phyloP scores from a whole-genome alignment of 2,888 invertebrate species.

The Cheilosia vernalis region DNA sequence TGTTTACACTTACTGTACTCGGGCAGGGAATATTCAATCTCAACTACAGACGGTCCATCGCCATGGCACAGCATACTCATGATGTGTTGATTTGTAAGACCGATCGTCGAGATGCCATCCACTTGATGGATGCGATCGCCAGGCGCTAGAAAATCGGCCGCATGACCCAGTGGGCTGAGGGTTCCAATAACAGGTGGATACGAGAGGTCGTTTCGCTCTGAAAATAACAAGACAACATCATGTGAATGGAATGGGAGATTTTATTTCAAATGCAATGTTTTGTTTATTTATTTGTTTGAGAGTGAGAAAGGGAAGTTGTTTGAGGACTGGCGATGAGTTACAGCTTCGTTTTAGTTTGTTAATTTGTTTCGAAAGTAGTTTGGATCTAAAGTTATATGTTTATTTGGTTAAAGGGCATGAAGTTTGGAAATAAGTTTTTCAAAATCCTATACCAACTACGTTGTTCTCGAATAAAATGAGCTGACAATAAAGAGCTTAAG shows the following conservation, averaged over 20 bases:
- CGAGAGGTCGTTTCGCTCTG: constrained; percentile 83
- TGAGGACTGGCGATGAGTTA: constrained; percentile 3
- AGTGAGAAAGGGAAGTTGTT: constrained; percentile 1
- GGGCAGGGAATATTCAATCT: constrained; percentile 93
- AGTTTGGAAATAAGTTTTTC: no score
- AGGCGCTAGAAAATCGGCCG: constrained; percentile 90
- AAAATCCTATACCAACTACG: no score
- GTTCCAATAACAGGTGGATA: constrained; percentile 83
- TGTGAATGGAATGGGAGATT: constrained; percentile 22
- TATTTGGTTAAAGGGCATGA: no score
- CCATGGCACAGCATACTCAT: constrained; percentile 88
- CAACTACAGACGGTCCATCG: constrained; percentile 89
- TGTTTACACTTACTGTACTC: constrained; percentile 87
- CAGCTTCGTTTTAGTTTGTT: not conserved
- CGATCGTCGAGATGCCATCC: constrained; percentile 90
- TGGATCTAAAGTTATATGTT: no score
- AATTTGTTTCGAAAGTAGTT: no score
- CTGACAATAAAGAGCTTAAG: no score
- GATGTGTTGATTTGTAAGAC: constrained; percentile 91
- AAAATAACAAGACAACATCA: constrained; percentile 9
- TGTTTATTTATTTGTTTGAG: constrained; percentile 48
- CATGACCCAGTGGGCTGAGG: constrained; percentile 83
- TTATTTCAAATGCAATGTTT: not conserved
- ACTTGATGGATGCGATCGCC: constrained; percentile 92
- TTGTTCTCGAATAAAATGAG: no score